A percentile compares a stretch with the other conserved stretches of the same genome.
phyloP scores from a whole-genome alignment of 1,140 invertebrate species.

The Cataglyphis hispanica region DNA sequence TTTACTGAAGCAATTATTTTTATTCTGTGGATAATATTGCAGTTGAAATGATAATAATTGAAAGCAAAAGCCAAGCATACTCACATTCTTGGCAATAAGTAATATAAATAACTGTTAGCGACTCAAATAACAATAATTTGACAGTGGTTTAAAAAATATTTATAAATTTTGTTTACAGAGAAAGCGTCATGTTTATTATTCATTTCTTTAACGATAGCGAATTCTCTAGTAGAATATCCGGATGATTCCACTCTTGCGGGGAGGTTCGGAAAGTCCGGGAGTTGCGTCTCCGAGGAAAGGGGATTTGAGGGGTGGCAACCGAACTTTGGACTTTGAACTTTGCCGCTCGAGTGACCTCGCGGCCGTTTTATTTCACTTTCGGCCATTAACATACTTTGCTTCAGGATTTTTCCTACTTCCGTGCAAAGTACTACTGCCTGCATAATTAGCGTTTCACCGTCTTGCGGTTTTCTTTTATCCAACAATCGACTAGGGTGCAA shows the following conservation, averaged over 20 bases:
- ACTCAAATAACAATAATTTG: background rate
- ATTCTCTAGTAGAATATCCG: slow-evolving; percentile 16
- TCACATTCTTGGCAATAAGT: background rate
- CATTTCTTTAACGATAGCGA: slow-evolving; percentile 23
- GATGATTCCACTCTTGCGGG: slow-evolving; percentile 55
- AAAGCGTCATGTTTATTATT: slow-evolving; percentile 28
- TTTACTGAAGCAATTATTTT: slow-evolving; percentile 12
- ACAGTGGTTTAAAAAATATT: background rate
- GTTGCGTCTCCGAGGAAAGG: slow-evolving; percentile 61
- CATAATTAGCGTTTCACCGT: slow-evolving; percentile 65
- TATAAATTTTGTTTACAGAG: background rate
- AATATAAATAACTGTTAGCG: slow-evolving; percentile 14
- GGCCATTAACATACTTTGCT: slow-evolving; percentile 85
- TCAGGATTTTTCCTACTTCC: slow-evolving; percentile 81
- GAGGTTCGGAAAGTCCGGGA: slow-evolving; percentile 72
- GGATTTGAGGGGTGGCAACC: slow-evolving; percentile 39
- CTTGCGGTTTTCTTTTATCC: background rate
- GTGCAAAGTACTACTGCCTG: slow-evolving; percentile 55
- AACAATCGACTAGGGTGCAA: slow-evolving; percentile 6
- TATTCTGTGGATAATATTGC: background rate
- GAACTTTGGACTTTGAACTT: slow-evolving; percentile 85
- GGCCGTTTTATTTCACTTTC: slow-evolving; percentile 83
- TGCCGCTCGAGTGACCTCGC: slow-evolving; percentile 79
- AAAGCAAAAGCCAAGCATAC: background rate
- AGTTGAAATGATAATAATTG: background rate